Evolutionary conservation across 2,113 vertebrate genomes (phyloP), one percentile per base, ranked within the genome.

Genomic region (Arenaria interpres): DNA sequence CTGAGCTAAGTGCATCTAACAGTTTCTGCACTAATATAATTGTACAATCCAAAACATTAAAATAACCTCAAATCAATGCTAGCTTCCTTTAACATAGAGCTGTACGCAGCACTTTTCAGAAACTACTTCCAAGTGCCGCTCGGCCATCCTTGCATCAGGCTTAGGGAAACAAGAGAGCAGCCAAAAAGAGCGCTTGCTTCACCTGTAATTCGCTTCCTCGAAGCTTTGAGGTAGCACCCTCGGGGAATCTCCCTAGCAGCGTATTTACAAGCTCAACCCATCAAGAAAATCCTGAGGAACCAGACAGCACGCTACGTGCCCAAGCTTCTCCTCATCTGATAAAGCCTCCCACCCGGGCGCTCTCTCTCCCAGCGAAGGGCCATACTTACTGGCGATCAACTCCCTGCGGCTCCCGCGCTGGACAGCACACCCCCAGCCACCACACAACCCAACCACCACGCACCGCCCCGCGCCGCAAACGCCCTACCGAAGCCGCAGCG

Each of bases 251-350:
- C 6, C 13, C 25, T 7, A 10, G 59, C 53, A 3, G 51, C 14
- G 0, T 0, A 2, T 4, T 19, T 4, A 37, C 12, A 7, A 57
- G 54, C 64, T 30, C 50, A 18, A 28, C 32, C 51, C 4, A 35
- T 4, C 72, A 21, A 25, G 92, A 94, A 93, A 94, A 74, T 41
- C 93, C 91, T 10, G 87, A 53, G 81, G 20, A 81, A 84, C 81
- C 77, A 57, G 73, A 48, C 33, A 19, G 64, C 51, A 6, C 43
- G 41, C 64, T 35, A 50, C 50, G 5, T 22, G 80, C 85, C 84
- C 84, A 2, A 24, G 62, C 76, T 51, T 27, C 63, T 72, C 64
- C 53, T 30, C 22, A 14, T 2, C 32, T 0, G 45, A 4, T 3
- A 25, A 6, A 11, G 13, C 2, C 5, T 43, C 37, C 35, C 39